These are phyloP conservation scores for Coluber constrictor DNA, from an alignment of 2,797 vertebrate genomes.

Conservation along the genomic window DNA sequence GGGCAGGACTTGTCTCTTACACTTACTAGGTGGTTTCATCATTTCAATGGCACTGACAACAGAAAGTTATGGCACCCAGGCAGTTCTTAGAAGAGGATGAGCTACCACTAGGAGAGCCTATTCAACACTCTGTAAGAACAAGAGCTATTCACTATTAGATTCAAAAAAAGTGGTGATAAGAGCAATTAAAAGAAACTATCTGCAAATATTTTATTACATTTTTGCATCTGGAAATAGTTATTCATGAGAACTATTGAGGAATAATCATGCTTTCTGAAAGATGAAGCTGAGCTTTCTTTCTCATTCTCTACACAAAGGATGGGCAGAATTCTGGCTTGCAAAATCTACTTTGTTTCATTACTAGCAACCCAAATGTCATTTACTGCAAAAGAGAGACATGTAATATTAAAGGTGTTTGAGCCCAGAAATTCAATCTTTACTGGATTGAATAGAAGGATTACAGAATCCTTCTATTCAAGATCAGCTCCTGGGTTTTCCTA, in stretches of 20 bases:
- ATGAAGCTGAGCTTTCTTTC: background rate
- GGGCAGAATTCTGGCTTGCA: background rate
- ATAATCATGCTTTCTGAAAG: background rate
- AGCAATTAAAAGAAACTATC: background rate
- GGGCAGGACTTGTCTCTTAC: background rate
- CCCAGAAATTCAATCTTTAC: background rate
- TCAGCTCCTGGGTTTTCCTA: background rate
- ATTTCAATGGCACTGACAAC: background rate
- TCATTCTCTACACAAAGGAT: background rate
- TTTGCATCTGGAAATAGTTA: background rate
- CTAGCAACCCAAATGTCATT: background rate
- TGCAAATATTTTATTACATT: background rate
- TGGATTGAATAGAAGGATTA: background rate
- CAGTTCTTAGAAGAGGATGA: background rate
- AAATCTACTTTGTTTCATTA: background rate
- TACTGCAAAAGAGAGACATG: background rate
- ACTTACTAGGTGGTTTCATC: background rate
- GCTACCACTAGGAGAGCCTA: background rate
- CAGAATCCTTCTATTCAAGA: background rate
- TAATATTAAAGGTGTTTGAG: background rate
- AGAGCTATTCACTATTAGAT: background rate
- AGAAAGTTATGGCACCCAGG: background rate
- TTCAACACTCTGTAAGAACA: background rate
- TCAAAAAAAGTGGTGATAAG: background rate
- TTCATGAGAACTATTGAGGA: background rate